These are phyloP conservation scores for Amphipyra tragopoginis DNA, from an alignment of 2,888 invertebrate species.

Conservation along the genomic window DNA sequence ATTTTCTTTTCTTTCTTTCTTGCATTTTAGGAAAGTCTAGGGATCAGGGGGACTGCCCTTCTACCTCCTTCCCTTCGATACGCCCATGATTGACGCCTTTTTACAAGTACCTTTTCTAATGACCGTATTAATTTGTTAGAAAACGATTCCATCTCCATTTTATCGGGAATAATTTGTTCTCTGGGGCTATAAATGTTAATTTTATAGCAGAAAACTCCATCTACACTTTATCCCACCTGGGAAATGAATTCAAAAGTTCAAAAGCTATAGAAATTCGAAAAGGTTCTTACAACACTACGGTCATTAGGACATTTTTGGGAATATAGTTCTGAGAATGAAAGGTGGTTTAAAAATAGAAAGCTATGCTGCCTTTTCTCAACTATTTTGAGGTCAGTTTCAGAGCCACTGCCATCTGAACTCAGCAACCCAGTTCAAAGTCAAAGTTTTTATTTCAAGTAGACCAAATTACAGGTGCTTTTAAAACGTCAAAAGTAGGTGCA, in stretches of 20 bases:
- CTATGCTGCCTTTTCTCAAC: no score
- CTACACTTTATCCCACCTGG: conserved; percentile 44
- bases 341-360: no score
- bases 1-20: no score
- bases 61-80: no score
- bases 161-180: conserved; percentile 45
- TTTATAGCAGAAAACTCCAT: conserved; percentile 45
- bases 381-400: no score
- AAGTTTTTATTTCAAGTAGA: no score
- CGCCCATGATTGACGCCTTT: neutral
- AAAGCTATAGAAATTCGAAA: conserved; percentile 57
- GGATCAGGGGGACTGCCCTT: no score
- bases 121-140: conserved; percentile 29
- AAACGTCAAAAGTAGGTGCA: no score
- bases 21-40: no score
- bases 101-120: conserved; percentile 19
- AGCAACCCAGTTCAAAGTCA: no score
- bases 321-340: neutral
- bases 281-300: conserved; percentile 32
- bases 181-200: conserved; percentile 43
- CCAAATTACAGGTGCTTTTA: no score
- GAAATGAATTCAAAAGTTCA: conserved; percentile 54
- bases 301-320: conserved; percentile 16
- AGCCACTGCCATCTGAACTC: no score
- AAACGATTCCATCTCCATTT: conserved; percentile 33